These are phyloP conservation scores for Drosophila meridionalis DNA, from an alignment of 2,888 invertebrate genomes.

Conservation along the genomic window DNA sequence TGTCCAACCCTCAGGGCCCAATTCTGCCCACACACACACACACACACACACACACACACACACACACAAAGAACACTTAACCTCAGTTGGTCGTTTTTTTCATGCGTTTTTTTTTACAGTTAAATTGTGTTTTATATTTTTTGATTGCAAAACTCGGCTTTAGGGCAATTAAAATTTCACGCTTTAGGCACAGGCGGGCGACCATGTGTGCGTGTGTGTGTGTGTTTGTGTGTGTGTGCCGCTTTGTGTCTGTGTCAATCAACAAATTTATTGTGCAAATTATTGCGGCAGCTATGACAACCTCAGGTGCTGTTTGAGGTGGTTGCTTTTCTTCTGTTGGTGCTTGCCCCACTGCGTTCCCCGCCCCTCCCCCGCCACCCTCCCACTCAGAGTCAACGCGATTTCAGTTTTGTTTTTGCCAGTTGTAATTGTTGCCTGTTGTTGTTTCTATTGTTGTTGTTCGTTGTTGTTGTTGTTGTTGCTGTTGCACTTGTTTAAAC, in stretches of 20 bases:
- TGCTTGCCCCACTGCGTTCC: slow-evolving; percentile 5
- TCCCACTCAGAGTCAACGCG: neutral
- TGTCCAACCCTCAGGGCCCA: slow-evolving; percentile 20
- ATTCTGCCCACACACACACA: slow-evolving; percentile 2
- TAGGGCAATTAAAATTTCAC: slow-evolving; percentile 77
- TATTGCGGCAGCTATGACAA: slow-evolving; percentile 69
- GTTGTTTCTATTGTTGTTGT: slow-evolving; percentile 2
- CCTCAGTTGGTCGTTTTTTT: slow-evolving; percentile 32
- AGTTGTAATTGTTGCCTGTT: slow-evolving; percentile 2
- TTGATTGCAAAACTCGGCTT: slow-evolving; percentile 49
- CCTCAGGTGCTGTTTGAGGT: slow-evolving; percentile 66
- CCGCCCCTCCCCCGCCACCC: no score
- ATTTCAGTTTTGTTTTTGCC: neutral
- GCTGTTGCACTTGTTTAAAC: slow-evolving; percentile 67
- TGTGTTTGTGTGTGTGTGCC: slow-evolving; percentile 20
- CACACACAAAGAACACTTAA: slow-evolving; percentile 17
- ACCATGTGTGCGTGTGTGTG: slow-evolving; percentile 6
- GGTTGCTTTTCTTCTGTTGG: slow-evolving; percentile 38
- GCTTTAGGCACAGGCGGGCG: slow-evolving; percentile 51
- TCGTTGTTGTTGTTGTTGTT: slow-evolving; percentile 2
- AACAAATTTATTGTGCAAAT: slow-evolving; percentile 67
- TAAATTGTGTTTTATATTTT: slow-evolving; percentile 32
- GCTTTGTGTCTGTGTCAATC: slow-evolving; percentile 52
- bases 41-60: neutral
- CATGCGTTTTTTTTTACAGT: slow-evolving; percentile 13